Evolutionary conservation across 2,113 vertebrate genomes (phyloP).

Genomic region (Myrmophylax atrothorax): DNA sequence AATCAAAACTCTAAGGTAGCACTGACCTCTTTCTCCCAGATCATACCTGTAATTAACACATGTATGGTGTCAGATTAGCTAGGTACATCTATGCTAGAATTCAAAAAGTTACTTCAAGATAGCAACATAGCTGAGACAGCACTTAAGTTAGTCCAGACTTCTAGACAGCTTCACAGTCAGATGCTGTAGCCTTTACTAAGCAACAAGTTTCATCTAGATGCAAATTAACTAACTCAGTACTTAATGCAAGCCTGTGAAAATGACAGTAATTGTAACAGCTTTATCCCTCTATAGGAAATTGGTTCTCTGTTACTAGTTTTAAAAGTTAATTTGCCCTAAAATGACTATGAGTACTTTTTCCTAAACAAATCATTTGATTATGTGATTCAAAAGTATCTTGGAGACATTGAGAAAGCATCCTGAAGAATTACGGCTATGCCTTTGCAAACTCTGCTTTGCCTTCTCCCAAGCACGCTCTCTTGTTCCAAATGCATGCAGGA

Average conservation of each 20-base stretch:
- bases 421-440: not conserved
- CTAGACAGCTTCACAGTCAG: not conserved
- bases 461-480: not conserved
- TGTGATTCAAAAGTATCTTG: not conserved
- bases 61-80: not conserved
- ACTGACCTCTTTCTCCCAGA: not conserved
- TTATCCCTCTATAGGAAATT: not conserved
- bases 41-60: not conserved
- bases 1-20: not conserved
- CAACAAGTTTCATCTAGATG: not conserved
- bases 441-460: not conserved
- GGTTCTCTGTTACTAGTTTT: not conserved
- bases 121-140: not conserved
- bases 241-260: constrained; percentile 16
- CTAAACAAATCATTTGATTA: not conserved
- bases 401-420: not conserved
- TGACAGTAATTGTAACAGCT: not conserved
- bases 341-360: not conserved
- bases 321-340: not conserved
- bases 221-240: constrained; percentile 17
- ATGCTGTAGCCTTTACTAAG: not conserved
- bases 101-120: not conserved
- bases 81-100: not conserved
- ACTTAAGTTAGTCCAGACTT: not conserved
- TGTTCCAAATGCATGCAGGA: not conserved